phyloP scores from a whole-genome alignment of 2,888 invertebrate species.

The Tenthredo distinguenda region DNA sequence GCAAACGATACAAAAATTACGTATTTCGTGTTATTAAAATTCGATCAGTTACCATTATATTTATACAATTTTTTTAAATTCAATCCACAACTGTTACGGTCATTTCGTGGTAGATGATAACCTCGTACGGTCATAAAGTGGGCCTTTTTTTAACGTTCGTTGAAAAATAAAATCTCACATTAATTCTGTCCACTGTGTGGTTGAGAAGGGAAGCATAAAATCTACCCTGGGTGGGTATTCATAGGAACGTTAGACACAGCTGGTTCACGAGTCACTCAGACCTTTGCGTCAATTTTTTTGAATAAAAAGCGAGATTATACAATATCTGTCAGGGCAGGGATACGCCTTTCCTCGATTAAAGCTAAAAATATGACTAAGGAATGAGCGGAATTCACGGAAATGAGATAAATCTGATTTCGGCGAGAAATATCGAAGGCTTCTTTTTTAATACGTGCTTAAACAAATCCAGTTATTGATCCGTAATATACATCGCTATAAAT shows the following conservation, averaged over 20 bases:
- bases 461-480: background rate
- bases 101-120: background rate
- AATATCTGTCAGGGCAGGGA: background rate
- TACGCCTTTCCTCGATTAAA: background rate
- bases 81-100: background rate
- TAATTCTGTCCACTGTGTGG: background rate
- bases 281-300: background rate
- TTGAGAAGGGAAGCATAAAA: background rate
- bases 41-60: background rate
- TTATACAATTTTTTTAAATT: background rate
- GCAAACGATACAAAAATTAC: background rate
- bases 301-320: slow-evolving; percentile 4
- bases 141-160: background rate
- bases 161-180: background rate
- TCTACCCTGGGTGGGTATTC: background rate
- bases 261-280: background rate
- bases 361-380: background rate
- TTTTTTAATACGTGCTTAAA: background rate
- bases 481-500: background rate
- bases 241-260: background rate
- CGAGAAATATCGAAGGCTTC: background rate
- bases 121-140: background rate
- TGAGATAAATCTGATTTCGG: background rate
- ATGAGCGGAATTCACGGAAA: background rate
- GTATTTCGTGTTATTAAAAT: background rate